Evolutionary conservation across 2,797 vertebrate species (phyloP), one percentile per base, ranked within the genome.

Genomic region (Sebastolobus altivelis): DNA sequence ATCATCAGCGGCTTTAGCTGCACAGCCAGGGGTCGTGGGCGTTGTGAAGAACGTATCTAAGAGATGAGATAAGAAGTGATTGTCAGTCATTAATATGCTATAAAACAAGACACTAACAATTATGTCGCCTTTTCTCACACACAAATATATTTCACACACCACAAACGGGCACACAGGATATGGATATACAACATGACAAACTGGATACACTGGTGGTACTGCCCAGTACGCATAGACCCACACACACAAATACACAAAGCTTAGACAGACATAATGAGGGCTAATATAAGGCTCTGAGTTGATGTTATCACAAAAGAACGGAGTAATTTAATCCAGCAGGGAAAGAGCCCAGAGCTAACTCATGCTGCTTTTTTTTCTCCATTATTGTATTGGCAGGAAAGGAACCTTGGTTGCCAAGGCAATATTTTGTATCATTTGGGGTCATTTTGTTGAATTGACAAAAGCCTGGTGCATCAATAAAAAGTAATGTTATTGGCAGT

Each of bases 301-400:
- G 85, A 87, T 87, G 63, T 82, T 80, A 88, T 82, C 72, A 76
- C 79, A 75, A 78, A 84, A 80, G 60, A 81, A 84, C 46, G 52
- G 75, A 86, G 78, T 83, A 76, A 84, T 82, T 68, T 40, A 43
- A 72, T 80, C 70, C 82, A 83, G 80, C 66, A 58, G 58, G 25
- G 25, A 65, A 78, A 82, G 37, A 75, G 59, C 79, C 81, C 52
- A 18, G 29, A 84, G 62, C 82, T 10, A 43, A 27, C 73, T 77
- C 37, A 27, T 73, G 72, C 66, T 76, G 86, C 60, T 75, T 88
- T 77, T 77, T 59, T 59, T 67, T 80, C 63, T 75, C 69, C 65
- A 75, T 75, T 74, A 69, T 73, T 61, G 40, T 61, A 78, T 66
- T 56, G 58, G 31, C 75, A 77, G 72, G n/a, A 70, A 75, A 78